Evolutionary conservation across 2,888 invertebrate genomes (phyloP), one percentile per base, ranked within the genome.

Genomic region (Heliconius cydno): DNA sequence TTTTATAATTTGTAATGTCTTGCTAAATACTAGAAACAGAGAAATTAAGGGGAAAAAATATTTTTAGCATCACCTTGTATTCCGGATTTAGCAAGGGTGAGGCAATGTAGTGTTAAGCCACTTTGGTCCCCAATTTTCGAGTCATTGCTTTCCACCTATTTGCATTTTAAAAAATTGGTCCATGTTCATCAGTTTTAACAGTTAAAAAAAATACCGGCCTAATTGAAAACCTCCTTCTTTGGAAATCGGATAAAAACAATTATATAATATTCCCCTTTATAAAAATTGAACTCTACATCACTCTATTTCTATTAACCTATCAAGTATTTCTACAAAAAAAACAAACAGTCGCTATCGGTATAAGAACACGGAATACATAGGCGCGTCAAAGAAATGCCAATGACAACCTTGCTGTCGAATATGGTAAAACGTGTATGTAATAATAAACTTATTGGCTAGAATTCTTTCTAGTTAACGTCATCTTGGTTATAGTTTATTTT

Each of bases 341-440:
- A 60, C 28, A 28, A 30, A 63, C 57, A 41, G 74, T n/a, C 60
- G 15, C 9, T 60, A 57, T 78, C 7, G 7, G 34, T 65, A 41
- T 63, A 76, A 65, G 78, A 75, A 79, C 78, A 74, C 76, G 77
- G 77, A 77, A 74, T 74, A 38, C 57, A 9, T 7, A 46, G 19
- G 67, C 57, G 67, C 79, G 80, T 78, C 74, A 75, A 52, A 66
- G 73, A 65, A 75, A 76, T 78, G 76, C 66, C 76, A 80, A 78
- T 77, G 75, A 52, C 80, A 65, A 70, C 80, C 82, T 82, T 82
- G 34, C 34, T 34, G 82, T 77, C 76, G 38, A 67, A 79, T 79
- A 82, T 80, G 79, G 82, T 80, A 78, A 41, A 65, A 74, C 74
- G 63, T 41, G 74, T 63, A 7, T 28, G 74, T 38, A 25, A 74